phyloP scores from a whole-genome alignment of 2,797 vertebrate genomes.

The Lagothrix lagotricha region DNA sequence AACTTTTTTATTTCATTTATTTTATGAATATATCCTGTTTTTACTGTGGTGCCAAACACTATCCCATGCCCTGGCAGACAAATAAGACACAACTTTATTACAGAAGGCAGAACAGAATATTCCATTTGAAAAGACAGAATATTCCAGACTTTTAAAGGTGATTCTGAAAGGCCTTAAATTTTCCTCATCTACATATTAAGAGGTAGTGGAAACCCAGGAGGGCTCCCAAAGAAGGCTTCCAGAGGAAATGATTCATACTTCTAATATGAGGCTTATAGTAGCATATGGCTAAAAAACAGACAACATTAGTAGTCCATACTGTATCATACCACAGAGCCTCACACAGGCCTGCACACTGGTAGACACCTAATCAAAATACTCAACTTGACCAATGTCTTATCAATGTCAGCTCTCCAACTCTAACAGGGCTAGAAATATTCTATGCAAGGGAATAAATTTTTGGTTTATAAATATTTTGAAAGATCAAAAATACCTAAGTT shows the following conservation, averaged over 20 bases:
- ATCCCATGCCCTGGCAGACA: not conserved
- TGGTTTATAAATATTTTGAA: constrained; percentile 30
- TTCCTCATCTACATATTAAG: constrained; percentile 7
- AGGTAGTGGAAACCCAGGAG: not conserved
- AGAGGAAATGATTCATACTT: not conserved
- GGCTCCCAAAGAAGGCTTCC: not conserved
- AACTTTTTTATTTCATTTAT: constrained; percentile 34
- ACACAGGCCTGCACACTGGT: not conserved
- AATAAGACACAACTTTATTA: constrained; percentile 5
- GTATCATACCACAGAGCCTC: not conserved
- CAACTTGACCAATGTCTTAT: not conserved
- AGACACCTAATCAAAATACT: not conserved
- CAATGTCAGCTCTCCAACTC: not conserved
- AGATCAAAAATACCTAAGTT: not conserved
- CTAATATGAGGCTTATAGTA: not conserved
- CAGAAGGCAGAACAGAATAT: not conserved
- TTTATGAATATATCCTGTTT: not conserved
- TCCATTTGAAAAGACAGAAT: not conserved
- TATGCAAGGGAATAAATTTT: not conserved
- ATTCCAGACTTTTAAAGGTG: not conserved
- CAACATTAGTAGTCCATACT: not conserved
- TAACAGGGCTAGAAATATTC: not conserved
- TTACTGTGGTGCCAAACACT: not conserved
- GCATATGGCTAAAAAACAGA: not conserved
- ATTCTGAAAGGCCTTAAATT: not conserved